Conservation (phyloP, 2,113 vertebrate species). For the Oryzias curvinotus region DNA sequence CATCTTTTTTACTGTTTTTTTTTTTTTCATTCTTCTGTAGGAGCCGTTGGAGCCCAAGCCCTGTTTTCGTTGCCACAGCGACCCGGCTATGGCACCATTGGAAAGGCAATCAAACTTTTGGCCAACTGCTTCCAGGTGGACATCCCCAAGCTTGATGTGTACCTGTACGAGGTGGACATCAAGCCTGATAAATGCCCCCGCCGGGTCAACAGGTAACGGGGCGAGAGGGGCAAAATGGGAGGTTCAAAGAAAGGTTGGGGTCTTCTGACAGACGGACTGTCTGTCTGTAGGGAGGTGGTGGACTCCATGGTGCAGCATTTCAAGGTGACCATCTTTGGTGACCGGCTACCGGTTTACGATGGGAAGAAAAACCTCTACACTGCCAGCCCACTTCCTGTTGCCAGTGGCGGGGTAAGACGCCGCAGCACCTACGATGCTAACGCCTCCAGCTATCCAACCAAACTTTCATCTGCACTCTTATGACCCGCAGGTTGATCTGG, state of each 20-base stretch:
- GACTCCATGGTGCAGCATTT: conserved; percentile 99
- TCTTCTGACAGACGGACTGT: not conserved
- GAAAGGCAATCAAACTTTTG: conserved; percentile 97
- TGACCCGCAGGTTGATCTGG: conserved; percentile 87
- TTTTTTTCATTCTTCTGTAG: conserved; percentile 50
- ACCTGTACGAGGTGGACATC: conserved; percentile 98
- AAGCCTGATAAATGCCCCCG: conserved; percentile 97
- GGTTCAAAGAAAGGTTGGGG: no score
- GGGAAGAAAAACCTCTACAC: conserved; percentile 97
- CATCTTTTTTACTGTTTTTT: not conserved
- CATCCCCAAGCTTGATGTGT: conserved; percentile 98
- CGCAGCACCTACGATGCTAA: not conserved
- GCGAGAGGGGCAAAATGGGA: no score
- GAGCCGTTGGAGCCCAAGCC: conserved; percentile 83
- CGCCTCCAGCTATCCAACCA: no score
- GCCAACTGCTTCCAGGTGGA: conserved; percentile 99
- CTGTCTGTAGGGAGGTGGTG: conserved; percentile 88
- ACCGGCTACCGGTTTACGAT: conserved; percentile 95
- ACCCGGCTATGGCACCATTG: conserved; percentile 96
- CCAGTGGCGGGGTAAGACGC: conserved; percentile 84
- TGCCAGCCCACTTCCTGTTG: conserved; percentile 92
- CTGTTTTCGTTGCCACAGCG: conserved; percentile 92
- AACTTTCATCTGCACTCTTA: not conserved
- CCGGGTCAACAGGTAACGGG: conserved; percentile 90
- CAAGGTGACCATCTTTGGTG: conserved; percentile 98